Conservation (phyloP, 23 tunicate genomes). For the Botrylloides violaceus region DNA sequence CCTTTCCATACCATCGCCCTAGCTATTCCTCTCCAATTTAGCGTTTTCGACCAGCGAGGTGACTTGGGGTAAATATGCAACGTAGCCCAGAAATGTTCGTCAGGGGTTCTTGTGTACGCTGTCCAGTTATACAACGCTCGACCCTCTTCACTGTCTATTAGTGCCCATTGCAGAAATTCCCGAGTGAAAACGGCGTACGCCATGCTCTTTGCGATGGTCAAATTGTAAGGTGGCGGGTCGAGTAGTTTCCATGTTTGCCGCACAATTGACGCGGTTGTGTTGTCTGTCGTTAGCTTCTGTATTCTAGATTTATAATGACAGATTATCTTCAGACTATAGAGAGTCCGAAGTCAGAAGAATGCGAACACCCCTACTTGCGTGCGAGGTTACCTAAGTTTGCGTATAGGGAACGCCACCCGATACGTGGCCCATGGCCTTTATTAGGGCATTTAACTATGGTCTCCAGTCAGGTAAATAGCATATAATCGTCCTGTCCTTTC, state of each 20-base stretch:
- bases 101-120: slow-evolving; percentile 46
- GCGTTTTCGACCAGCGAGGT: slow-evolving; percentile 17
- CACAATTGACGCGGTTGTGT: too few species aligned
- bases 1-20: slow-evolving; percentile 19
- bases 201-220: slow-evolving; percentile 43
- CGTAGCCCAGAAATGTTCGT: slow-evolving; percentile 67
- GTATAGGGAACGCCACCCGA: too few species aligned
- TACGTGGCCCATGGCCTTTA: too few species aligned
- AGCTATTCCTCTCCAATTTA: slow-evolving; percentile 18
- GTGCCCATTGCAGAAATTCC: slow-evolving; percentile 42
- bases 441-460: too few species aligned
- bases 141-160: slow-evolving; percentile 48
- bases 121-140: slow-evolving; percentile 58
- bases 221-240: slow-evolving; percentile 39
- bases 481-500: too few species aligned
- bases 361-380: too few species aligned
- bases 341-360: too few species aligned
- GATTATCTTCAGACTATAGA: too few species aligned
- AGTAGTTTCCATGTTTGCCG: neutral
- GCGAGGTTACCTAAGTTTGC: too few species aligned
- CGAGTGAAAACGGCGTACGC: slow-evolving; percentile 53
- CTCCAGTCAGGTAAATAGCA: too few species aligned
- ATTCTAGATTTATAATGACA: too few species aligned
- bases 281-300: too few species aligned
- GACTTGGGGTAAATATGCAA: slow-evolving; percentile 37